A percentile compares a stretch with the other conserved stretches of the same genome.
These are phyloP conservation scores for Yponomeuta plumbellus DNA, from an alignment of 2,888 invertebrate species.

Conservation along the genomic window DNA sequence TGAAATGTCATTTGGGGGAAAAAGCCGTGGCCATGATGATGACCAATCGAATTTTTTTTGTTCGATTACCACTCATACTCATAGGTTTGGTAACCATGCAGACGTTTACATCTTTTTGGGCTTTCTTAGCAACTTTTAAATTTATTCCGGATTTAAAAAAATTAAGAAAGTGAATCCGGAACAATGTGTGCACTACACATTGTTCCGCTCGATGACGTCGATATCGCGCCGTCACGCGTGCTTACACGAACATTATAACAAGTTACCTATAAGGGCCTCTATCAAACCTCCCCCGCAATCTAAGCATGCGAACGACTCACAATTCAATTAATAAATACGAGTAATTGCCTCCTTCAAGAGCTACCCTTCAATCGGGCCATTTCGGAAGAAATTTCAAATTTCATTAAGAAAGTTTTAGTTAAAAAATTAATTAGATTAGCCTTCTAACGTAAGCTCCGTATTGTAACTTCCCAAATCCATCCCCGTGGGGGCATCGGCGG, in stretches of 20 bases:
- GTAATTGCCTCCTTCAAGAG: not conserved
- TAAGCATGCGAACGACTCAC: conserved; percentile 1
- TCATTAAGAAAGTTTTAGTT: too few relatives aligned
- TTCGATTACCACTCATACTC: too few relatives aligned
- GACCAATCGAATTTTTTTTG: too few relatives aligned
- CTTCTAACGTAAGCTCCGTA: not conserved
- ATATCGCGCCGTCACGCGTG: conserved; percentile 68
- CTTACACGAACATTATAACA: conserved; percentile 60
- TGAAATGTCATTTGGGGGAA: too few relatives aligned
- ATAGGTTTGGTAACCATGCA: too few relatives aligned
- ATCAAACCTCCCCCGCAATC: conserved; percentile 50
- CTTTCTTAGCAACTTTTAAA: too few relatives aligned
- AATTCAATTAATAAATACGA: not conserved
- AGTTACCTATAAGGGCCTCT: conserved; percentile 51
- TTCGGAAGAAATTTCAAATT: not conserved
- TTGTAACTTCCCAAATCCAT: not conserved
- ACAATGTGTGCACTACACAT: too few relatives aligned
- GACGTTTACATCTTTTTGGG: too few relatives aligned
- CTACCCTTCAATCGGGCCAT: not conserved
- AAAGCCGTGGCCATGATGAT: too few relatives aligned
- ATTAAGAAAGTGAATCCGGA: too few relatives aligned
- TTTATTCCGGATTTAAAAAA: too few relatives aligned
- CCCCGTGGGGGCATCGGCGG: conserved; percentile 10
- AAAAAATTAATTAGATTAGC: not conserved
- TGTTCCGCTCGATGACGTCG: conserved; percentile 53